Conservation (phyloP, 2,888 invertebrate genomes). For the Perizoma flavofasciatum region DNA sequence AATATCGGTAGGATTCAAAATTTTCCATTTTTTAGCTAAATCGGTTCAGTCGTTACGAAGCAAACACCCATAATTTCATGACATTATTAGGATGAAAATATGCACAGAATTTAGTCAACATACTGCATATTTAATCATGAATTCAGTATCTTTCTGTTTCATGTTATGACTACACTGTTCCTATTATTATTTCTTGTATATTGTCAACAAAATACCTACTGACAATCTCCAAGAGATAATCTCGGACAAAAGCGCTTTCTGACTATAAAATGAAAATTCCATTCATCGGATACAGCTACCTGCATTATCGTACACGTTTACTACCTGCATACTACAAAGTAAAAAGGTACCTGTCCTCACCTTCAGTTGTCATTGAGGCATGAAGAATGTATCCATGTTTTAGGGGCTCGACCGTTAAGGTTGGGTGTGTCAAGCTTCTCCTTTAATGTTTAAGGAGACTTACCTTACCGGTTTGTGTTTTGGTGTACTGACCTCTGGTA, state of each 20-base stretch:
- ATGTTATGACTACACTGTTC: too few species aligned
- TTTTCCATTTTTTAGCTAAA: too few species aligned
- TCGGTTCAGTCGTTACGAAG: too few species aligned
- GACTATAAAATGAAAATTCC: not conserved
- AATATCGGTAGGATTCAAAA: too few species aligned
- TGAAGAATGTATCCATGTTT: slow-evolving; percentile 14
- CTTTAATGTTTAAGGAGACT: slow-evolving; percentile 7
- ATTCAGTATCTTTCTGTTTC: too few species aligned
- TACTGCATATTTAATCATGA: too few species aligned
- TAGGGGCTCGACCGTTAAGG: slow-evolving; percentile 14
- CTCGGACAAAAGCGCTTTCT: slow-evolving; percentile 3
- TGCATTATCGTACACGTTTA: slow-evolving; percentile 15
- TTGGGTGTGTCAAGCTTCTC: slow-evolving; percentile 4
- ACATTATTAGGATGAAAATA: too few species aligned
- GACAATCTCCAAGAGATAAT: not conserved
- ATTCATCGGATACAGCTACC: not conserved
- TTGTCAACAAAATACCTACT: too few species aligned
- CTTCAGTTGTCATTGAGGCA: slow-evolving; percentile 26
- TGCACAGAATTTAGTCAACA: too few species aligned
- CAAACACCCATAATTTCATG: too few species aligned
- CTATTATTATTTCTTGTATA: too few species aligned
- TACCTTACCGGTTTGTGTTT: slow-evolving; percentile 24
- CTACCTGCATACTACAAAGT: slow-evolving; percentile 23
- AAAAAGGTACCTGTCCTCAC: slow-evolving; percentile 26
- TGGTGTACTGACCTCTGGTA: slow-evolving; percentile 86